These are phyloP conservation scores for Periophthalmodon schlosseri DNA, from an alignment of 2,113 vertebrate genomes.

Conservation along the genomic window DNA sequence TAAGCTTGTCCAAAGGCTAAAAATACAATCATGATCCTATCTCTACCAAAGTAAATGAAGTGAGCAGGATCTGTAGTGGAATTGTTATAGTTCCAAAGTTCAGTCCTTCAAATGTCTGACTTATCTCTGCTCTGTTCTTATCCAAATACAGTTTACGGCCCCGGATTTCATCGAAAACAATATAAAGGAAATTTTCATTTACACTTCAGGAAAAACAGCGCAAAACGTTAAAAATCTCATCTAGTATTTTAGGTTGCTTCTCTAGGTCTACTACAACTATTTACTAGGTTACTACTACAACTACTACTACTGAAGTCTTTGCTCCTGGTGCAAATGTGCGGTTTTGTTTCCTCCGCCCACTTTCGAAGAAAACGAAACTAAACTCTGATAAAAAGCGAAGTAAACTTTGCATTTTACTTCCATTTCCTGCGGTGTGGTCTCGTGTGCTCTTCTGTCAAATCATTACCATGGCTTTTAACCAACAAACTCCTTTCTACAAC, in stretches of 20 bases:
- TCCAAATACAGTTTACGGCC: neutral
- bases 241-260: no score
- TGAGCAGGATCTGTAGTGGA: no score
- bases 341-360: neutral
- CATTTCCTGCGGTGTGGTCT: neutral
- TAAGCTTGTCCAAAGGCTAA: no score
- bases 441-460: neutral
- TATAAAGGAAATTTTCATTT: neutral
- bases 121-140: neutral
- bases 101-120: accelerated
- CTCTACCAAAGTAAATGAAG: no score
- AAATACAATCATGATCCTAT: no score
- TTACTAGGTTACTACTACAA: no score
- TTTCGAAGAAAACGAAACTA: neutral
- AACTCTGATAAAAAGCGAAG: neutral
- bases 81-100: neutral
- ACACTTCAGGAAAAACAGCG: no score
- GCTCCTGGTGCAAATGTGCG: no score
- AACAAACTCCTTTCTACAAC: constrained; percentile 51
- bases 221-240: no score
- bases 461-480: constrained; percentile 36
- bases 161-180: neutral
- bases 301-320: no score
- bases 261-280: no score
- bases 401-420: accelerated